A percentile compares a stretch with the other conserved stretches of the same genome.
Evolutionary conservation across 2,888 invertebrate genomes (phyloP).

Genomic region (Gibbula magus): DNA sequence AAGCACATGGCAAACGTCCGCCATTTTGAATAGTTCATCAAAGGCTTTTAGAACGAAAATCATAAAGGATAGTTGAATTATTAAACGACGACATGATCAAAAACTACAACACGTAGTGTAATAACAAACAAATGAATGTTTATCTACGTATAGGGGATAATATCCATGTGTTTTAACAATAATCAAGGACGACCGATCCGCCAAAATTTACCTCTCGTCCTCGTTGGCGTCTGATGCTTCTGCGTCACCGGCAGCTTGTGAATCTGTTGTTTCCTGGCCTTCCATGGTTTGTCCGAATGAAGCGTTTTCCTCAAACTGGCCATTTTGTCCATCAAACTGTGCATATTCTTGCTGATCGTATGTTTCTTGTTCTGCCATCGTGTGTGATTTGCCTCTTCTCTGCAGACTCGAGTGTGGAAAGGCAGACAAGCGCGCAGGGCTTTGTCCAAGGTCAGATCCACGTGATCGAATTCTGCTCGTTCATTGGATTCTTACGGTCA

Average conservation of each 20-base stretch:
- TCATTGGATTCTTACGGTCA: neutral
- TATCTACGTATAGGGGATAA: neutral
- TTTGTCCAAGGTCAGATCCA: conserved; percentile 22
- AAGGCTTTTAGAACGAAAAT: neutral
- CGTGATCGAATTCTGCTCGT: neutral
- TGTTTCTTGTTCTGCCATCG: neutral
- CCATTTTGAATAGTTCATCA: neutral
- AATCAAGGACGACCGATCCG: neutral
- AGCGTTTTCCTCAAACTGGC: conserved; percentile 27
- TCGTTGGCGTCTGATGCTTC: conserved; percentile 41
- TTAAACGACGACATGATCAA: neutral
- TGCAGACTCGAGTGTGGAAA: neutral
- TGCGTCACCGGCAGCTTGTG: conserved; percentile 34
- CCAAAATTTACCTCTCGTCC: conserved; percentile 42
- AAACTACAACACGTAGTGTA: too few relatives aligned
- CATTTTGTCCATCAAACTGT: conserved; percentile 33
- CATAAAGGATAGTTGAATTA: neutral
- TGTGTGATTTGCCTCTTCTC: neutral
- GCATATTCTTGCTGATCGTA: conserved; percentile 30
- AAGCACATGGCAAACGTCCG: conserved; percentile 10
- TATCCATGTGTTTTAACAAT: neutral
- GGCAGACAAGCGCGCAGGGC: neutral
- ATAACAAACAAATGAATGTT: neutral
- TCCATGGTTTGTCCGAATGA: conserved; percentile 31
- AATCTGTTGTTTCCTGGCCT: conserved; percentile 39